Percentiles rank a stretch among this genome's conserved stretches.
Evolutionary conservation across 2,888 invertebrate species (phyloP).

Genomic region (Protophormia terraenovae): DNA sequence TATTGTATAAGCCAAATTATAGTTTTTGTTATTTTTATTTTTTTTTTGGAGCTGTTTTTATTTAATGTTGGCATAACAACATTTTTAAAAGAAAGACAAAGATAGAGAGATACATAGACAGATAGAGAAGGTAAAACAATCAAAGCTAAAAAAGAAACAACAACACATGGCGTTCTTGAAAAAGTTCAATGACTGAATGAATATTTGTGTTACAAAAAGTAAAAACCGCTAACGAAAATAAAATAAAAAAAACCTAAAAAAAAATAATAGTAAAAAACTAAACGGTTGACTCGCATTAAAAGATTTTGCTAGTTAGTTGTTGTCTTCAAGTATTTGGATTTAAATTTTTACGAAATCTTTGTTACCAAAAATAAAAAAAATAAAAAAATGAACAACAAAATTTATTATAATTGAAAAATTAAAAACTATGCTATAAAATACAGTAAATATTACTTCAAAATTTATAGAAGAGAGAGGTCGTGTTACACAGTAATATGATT

Average conservation of each 20-base stretch:
- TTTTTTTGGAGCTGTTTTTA: not conserved
- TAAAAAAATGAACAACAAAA: not conserved
- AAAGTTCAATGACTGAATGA: constrained; percentile 66
- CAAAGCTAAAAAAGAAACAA: constrained; percentile 11
- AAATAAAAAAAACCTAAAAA: not conserved
- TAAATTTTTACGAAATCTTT: constrained; percentile 47
- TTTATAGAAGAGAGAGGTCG: too few relatives aligned
- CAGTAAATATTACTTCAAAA: not conserved
- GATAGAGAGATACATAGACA: not conserved
- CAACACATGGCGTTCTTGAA: constrained; percentile 64
- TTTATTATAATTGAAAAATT: too few relatives aligned
- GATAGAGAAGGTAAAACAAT: not conserved
- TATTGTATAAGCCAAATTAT: not conserved
- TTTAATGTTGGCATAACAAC: not conserved
- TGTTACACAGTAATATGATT: not conserved
- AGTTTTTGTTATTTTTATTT: not conserved
- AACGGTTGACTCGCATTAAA: constrained; percentile 33
- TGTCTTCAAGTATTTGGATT: constrained; percentile 9
- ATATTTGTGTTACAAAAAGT: constrained; percentile 61
- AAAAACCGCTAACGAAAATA: constrained; percentile 61
- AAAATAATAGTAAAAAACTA: constrained; percentile 19
- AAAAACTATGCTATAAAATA: not conserved
- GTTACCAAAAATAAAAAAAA: not conserved
- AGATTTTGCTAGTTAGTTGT: not conserved
- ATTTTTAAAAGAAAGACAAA: not conserved